Conservation (phyloP, 53 echinoderm and acorn worm genomes). For the Zoroaster sp. region DNA sequence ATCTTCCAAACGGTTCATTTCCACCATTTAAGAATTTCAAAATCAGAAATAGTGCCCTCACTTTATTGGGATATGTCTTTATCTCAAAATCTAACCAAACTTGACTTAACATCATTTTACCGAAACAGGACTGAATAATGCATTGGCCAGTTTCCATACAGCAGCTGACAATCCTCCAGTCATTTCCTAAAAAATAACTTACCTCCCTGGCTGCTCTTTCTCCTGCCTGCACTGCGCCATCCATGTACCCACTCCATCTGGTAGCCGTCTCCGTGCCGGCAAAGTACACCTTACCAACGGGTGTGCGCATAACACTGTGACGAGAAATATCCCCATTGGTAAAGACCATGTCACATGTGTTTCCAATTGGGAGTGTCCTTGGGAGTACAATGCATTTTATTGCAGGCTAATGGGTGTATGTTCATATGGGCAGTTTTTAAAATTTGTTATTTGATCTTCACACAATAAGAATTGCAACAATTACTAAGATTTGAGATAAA, state of each 20-base stretch:
- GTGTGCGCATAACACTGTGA: slow-evolving; percentile 52
- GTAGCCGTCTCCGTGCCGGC: slow-evolving; percentile 87
- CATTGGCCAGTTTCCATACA: neutral
- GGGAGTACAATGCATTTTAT: neutral
- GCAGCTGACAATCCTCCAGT: too few relatives aligned
- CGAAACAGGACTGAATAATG: neutral
- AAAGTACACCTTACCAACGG: slow-evolving; percentile 65
- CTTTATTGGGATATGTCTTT: too few relatives aligned
- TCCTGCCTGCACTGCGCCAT: slow-evolving; percentile 81
- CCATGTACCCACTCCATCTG: slow-evolving; percentile 88
- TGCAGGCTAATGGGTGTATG: neutral
- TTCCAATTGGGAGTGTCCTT: neutral
- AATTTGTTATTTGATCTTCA: neutral
- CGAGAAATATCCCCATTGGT: neutral
- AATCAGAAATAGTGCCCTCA: too few relatives aligned
- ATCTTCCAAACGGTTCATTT: too few relatives aligned
- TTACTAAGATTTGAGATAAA: too few relatives aligned
- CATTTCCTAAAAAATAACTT: too few relatives aligned
- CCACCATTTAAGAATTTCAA: too few relatives aligned
- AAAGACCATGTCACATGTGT: neutral
- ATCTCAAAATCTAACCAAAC: too few relatives aligned
- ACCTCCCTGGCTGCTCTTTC: slow-evolving; percentile 91
- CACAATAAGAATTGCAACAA: neutral
- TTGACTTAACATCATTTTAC: too few relatives aligned
- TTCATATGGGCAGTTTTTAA: neutral